phyloP scores from a whole-genome alignment of 2,797 vertebrate genomes.

The Otus scops region DNA sequence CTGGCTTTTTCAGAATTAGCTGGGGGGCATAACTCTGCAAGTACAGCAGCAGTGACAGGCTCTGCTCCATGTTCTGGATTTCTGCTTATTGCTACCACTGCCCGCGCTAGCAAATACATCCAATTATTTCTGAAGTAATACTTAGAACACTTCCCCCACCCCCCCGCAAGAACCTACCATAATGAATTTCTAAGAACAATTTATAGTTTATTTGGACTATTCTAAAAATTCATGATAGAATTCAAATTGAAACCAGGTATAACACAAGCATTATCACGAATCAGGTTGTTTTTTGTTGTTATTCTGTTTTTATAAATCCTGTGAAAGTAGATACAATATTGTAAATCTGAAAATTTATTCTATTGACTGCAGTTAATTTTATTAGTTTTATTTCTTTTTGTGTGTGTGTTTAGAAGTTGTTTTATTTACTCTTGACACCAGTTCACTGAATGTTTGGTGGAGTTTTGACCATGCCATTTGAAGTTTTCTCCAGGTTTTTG shows the following conservation, averaged over 20 bases:
- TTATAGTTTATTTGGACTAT: neutral
- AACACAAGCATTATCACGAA: too few relatives aligned
- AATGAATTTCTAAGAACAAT: neutral
- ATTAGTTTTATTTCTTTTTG: neutral
- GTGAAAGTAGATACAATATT: neutral
- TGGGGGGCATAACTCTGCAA: neutral
- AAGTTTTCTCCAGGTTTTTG: neutral
- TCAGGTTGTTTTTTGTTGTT: neutral
- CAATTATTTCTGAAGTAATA: constrained; percentile 5
- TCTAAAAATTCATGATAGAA: neutral
- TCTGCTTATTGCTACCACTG: neutral
- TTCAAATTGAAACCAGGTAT: too few relatives aligned
- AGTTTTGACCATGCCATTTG: neutral
- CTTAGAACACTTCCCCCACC: neutral
- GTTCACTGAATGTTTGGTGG: neutral
- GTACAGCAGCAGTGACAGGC: neutral
- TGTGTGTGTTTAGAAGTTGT: neutral
- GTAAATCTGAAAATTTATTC: neutral
- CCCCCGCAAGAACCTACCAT: neutral
- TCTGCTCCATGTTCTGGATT: neutral
- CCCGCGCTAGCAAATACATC: neutral
- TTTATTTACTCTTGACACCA: neutral
- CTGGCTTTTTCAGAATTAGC: neutral
- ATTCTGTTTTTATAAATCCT: neutral
- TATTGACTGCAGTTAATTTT: neutral